phyloP scores from a whole-genome alignment of 2,797 vertebrate species.

The Scyliorhinus canicula region DNA sequence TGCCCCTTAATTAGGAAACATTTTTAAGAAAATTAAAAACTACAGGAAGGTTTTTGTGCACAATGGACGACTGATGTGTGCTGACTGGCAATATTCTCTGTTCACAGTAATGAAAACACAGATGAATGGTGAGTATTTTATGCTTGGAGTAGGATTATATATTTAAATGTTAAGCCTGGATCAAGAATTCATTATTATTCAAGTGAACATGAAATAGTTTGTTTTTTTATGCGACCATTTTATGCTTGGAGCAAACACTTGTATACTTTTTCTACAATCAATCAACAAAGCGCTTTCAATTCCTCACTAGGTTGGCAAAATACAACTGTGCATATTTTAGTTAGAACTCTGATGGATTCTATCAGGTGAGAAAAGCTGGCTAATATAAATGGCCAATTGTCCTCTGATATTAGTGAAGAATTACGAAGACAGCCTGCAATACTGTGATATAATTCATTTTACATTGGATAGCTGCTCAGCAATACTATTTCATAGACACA shows the following conservation, averaged over 20 bases:
- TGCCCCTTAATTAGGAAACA: no score
- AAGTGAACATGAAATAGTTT: not conserved
- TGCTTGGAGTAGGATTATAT: slow-evolving; percentile 23
- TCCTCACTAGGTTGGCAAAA: not conserved
- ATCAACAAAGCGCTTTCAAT: not conserved
- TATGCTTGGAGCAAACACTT: not conserved
- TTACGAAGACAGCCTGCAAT: not conserved
- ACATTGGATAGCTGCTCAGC: not conserved
- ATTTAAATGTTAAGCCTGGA: slow-evolving; percentile 17
- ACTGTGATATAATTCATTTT: not conserved
- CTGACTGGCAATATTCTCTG: slow-evolving; percentile 4
- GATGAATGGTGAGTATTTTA: not conserved
- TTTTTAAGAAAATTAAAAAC: no score
- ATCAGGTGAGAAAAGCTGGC: not conserved
- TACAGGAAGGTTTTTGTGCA: not conserved
- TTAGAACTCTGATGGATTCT: not conserved
- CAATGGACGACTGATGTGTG: not conserved
- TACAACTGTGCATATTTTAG: not conserved
- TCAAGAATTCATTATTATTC: slow-evolving; percentile 21
- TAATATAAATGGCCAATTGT: not conserved
- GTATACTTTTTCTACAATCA: not conserved
- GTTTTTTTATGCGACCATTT: not conserved
- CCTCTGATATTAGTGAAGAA: not conserved
- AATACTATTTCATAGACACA: not conserved
- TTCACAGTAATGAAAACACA: not conserved